Evolutionary conservation across 2,113 vertebrate species (phyloP), one percentile per base, ranked within the genome.

Genomic region (Atractosteus spatula): DNA sequence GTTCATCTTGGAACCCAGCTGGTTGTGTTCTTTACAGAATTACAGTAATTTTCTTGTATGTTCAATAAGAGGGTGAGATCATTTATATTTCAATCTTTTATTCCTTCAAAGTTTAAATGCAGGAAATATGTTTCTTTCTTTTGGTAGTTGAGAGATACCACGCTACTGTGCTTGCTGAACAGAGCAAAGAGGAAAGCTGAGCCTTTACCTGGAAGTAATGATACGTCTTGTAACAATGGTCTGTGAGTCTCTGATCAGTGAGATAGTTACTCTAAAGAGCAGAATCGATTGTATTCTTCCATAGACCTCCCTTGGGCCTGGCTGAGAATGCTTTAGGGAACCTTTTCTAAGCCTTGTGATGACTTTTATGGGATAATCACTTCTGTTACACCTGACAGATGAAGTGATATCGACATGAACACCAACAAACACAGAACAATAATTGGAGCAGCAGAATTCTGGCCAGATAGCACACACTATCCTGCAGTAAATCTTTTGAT

Each of bases 301-400:
- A 17, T 62, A 29, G 44, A n/a, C 6, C 44, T 51, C 66, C 65
- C 68, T 41, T 14, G 65, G 17, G 57, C 11, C 12, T 47, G 10
- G 8, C 57, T 12, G 16, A 61, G 41, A 68, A 71, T 68, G 55
- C 66, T 47, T 72, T 41, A 16, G 14, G 42, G 71, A 69, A 41
- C 45, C 14, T 64, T 69, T 45, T 61, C 62, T 72, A 16, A 71
- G 69, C 61, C 13, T 54, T 3, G 51, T 68, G 61, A 44, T 57
- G 17, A 73, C 71, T 61, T 29, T 61, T 68, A 45, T 51, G 13
- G 72, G 59, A 66, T 81, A 76, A 77, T 69, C 69, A 75, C 44
- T 16, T 54, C 13, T 73, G 45, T 72, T 70, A 70, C 43, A 29
- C 43, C 71, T 71, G 29, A 56, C 16, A 65, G 62, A 68, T 63